Conservation (phyloP, 1,140 invertebrate genomes). For the Alviniconcha marisindica region DNA sequence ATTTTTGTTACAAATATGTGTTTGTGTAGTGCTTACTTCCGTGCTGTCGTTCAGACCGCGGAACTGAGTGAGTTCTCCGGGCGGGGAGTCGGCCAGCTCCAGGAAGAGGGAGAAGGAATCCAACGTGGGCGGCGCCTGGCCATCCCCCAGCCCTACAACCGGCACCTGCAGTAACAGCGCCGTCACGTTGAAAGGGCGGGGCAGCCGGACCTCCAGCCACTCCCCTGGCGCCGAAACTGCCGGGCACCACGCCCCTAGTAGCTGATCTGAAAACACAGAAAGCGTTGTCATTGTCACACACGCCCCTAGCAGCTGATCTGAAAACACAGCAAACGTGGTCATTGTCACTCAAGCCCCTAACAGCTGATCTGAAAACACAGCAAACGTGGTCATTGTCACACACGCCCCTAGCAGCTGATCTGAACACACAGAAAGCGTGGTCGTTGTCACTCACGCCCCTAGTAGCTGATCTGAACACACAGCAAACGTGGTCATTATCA, state of each 20-base stretch:
- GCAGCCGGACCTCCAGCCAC: constrained; percentile 52
- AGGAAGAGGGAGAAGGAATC: constrained; percentile 40
- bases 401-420: no score
- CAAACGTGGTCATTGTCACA: no score
- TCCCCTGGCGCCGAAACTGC: constrained; percentile 25
- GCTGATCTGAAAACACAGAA: constrained; percentile 31
- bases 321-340: no score
- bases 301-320: no score
- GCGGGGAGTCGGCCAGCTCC: constrained; percentile 34
- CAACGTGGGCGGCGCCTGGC: constrained; percentile 7
- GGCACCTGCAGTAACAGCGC: constrained; percentile 42
- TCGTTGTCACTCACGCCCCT: no score
- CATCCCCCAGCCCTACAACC: not conserved
- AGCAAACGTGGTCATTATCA: no score
- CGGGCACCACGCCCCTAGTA: constrained; percentile 51
- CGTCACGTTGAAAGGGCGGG: constrained; percentile 38
- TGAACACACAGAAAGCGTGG: no score
- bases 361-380: no score
- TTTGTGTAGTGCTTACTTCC: not conserved
- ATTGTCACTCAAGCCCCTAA: no score
- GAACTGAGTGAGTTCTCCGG: constrained; percentile 34
- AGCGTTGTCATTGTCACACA: no score
- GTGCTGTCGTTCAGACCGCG: not conserved
- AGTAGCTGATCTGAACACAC: no score
- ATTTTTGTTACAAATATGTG: no score